Base-by-base conservation (phyloP, 2,797 vertebrate species). In the Zalophus californianus region DNA sequence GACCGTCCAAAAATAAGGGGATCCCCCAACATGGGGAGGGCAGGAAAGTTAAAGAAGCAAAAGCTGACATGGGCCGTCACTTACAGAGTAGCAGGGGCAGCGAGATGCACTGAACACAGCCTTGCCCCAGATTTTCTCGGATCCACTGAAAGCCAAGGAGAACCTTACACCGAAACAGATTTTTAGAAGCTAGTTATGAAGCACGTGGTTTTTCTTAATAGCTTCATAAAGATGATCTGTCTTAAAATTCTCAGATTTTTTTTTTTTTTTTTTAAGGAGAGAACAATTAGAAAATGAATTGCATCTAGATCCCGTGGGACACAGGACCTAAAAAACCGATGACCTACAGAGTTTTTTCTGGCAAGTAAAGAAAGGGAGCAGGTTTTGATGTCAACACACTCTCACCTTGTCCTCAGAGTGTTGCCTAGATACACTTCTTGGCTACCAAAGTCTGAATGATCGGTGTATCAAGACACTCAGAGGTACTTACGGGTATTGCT, bases 171-270 rank as follows among this genome's bases (percentile, higher is more conserved):
- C 8, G 68, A 78, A 80, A 60, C 56, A 79, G 18, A 64, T 60
- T 29, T 48, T 73, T 84, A 62, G 9, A 93, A 92, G 56, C 50
- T 75, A n/a, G 41, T 58, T 80, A 50, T 44, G 91, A 85, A 97
- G 27, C 41, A 20, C 1, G 15, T 91, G n/a, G 25, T 60, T 66
- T 94, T 91, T 83, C 72, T 58, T 91, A 73, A 83, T 56, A 86
- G 52, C 35, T 68, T 38, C 66, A 48, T 20, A 38, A 77, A 50
- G 6, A 64, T 48, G 38, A 79, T 56, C 75, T 79, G 16, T 64
- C 48, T 91, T 32, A 68, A 91, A 94, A 91, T 38, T 38, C 5
- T 32, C 15, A 13, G 77, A 21, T 54, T 73, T 27, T 16, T 41
- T 38, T 38, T 38, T 38, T 70, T 23, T 70, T 72, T 44, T 73